Percentiles rank a stretch among this genome's conserved stretches.
These are phyloP conservation scores for Oryctes rhinoceros DNA, from an alignment of 1,140 invertebrate species.

Conservation along the genomic window DNA sequence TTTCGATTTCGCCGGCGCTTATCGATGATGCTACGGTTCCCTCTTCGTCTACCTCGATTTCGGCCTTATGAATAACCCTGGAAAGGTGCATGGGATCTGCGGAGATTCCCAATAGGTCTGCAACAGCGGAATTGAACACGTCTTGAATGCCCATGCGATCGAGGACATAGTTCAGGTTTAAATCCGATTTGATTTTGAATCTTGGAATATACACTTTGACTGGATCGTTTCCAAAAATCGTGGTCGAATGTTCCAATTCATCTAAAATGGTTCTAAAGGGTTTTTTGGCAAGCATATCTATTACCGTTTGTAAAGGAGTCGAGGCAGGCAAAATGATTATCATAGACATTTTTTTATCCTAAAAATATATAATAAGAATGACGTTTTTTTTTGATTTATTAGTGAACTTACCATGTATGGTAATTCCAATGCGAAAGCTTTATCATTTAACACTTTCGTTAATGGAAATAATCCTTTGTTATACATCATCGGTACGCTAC, in stretches of 20 bases:
- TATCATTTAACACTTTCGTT: constrained; percentile 64
- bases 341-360: constrained; percentile 65
- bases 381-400: background rate
- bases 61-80: constrained; percentile 76
- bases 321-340: constrained; percentile 72
- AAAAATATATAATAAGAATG: constrained; percentile 49
- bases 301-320: constrained; percentile 61
- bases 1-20: constrained; percentile 66
- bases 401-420: constrained; percentile 66
- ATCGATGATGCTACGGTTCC: constrained; percentile 79
- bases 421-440: constrained; percentile 74
- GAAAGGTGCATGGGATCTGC: constrained; percentile 66
- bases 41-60: constrained; percentile 83
- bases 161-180: constrained; percentile 68
- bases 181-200: constrained; percentile 73
- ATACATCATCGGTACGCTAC: constrained; percentile 72
- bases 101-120: constrained; percentile 72
- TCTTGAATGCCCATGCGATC: constrained; percentile 74
- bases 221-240: constrained; percentile 66
- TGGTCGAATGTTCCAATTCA: constrained; percentile 61
- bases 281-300: constrained; percentile 64
- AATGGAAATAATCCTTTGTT: constrained; percentile 65
- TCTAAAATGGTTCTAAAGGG: constrained; percentile 66
- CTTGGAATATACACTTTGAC: constrained; percentile 74
- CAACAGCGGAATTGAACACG: constrained; percentile 68